Conservation (phyloP, 2,113 vertebrate genomes). For the Podarcis cretensis region DNA sequence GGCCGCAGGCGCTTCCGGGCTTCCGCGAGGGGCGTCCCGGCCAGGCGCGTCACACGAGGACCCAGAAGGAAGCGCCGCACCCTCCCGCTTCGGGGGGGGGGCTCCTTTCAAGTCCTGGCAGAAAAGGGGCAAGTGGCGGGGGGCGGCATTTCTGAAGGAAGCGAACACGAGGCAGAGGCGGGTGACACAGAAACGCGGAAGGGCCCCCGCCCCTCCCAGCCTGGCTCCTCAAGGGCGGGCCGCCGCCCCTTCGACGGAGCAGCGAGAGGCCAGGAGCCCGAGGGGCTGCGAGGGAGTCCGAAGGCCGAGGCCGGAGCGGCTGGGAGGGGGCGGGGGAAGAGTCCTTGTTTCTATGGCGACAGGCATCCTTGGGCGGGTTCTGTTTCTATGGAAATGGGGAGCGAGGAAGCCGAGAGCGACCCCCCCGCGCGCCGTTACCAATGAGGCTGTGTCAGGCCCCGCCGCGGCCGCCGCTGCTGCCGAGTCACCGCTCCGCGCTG, state of each 20-base stretch:
- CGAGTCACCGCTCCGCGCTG: slow-evolving; percentile 38
- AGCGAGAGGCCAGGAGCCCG: no score
- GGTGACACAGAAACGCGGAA: no score
- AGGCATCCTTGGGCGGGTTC: neutral
- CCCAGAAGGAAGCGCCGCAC: neutral
- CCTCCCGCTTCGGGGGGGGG: neutral
- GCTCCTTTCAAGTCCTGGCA: neutral
- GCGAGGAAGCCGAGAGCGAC: neutral
- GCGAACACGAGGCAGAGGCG: neutral
- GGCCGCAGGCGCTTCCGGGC: neutral
- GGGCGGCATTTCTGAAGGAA: neutral
- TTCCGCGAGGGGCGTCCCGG: no score
- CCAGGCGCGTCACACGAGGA: no score
- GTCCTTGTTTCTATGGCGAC: slow-evolving; percentile 16
- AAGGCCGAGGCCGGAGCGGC: neutral
- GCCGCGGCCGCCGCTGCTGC: slow-evolving; percentile 35
- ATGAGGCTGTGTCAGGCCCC: slow-evolving; percentile 41
- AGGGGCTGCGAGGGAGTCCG: no score
- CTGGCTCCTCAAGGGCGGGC: no score
- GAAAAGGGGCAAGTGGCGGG: neutral
- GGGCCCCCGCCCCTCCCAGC: no score
- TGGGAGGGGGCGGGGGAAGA: neutral
- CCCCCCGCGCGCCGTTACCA: neutral
- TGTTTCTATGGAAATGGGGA: slow-evolving; percentile 8
- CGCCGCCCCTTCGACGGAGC: no score